These are phyloP conservation scores for Montipora capricornis DNA, from an alignment of 64 coral and sea anemone genomes.

Conservation along the genomic window DNA sequence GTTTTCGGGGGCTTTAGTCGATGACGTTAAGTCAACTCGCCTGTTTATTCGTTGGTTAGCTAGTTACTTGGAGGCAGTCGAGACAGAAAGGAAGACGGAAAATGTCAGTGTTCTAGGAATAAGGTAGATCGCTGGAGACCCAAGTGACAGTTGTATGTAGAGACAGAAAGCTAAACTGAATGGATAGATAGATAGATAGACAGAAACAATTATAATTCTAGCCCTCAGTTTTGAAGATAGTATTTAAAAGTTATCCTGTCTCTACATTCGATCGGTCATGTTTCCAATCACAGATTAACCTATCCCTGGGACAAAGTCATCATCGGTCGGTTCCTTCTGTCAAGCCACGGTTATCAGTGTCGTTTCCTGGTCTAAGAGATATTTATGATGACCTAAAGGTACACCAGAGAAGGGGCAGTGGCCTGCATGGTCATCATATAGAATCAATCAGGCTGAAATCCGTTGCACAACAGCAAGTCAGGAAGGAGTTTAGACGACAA, in stretches of 20 bases:
- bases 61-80: neutral
- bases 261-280: constrained; percentile 22
- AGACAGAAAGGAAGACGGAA: constrained; percentile 18
- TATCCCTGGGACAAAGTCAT: constrained; percentile 86
- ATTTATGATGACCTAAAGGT: constrained; percentile 82
- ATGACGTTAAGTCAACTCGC: no score
- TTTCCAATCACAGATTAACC: constrained; percentile 70
- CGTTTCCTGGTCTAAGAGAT: constrained; percentile 87
- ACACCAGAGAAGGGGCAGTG: constrained; percentile 57
- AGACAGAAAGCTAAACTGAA: neutral
- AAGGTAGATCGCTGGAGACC: neutral
- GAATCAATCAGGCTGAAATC: constrained; percentile 93
- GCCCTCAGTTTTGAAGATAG: neutral
- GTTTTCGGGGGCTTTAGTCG: no score
- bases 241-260: neutral
- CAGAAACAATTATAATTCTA: neutral
- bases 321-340: constrained; percentile 47
- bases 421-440: neutral
- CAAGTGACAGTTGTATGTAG: constrained; percentile 1
- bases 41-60: neutral
- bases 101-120: constrained; percentile 28
- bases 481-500: constrained; percentile 77
- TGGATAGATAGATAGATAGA: neutral
- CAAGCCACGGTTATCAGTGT: constrained; percentile 86
- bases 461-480: constrained; percentile 86